Evolutionary conservation across 2,888 invertebrate genomes (phyloP), one percentile per base, ranked within the genome.

Genomic region (Bugulina stolonifera): DNA sequence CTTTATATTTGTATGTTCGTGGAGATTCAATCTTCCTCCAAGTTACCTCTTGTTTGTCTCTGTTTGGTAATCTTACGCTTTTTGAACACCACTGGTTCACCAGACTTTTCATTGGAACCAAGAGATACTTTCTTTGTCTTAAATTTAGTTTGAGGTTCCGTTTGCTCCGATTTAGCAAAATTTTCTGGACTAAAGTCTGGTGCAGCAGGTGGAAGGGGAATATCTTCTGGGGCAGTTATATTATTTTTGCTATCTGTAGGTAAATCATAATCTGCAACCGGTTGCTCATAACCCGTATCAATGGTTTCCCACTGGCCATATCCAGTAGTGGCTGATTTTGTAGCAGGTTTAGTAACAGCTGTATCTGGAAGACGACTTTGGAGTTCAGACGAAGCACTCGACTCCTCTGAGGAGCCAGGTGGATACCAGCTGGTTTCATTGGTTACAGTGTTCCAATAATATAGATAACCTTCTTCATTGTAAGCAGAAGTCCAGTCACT

Each of bases 351-450:
- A 5, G 25, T 57, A 5, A 14, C 23, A 57, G 5, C n/a, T 2
- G 64, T 10, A 32, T 14, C 27, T 10, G 29, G 29, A 32, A 27
- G n/a, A 3, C 32, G 22, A 14, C 29, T 25, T 2, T 25, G 25
- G 3, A 5, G 5, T 14, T 64, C 27, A 3, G 2, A 10, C 5
- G 29, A 14, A n/a, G 32, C 64, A 32, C 10, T 32, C 2, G 3
- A 14, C 23, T 14, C 22, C 5, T 18, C 14, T 5, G 14, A 18
- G 5, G 57, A 57, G n/a, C n/a, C 64, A 14, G 64, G 64, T 29
- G 64, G 18, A 64, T 32, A 64, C 64, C 64, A 64, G 32, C 64
- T 64, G 29, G 64, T 64, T 64, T 64, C 64, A 64, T 64, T 64
- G 10, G 64, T 64, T 14, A 64, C 64, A 32, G 64, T 25, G 27